Evolutionary conservation across 2,797 vertebrate genomes (phyloP), one percentile per base, ranked within the genome.

Genomic region (Simalia tracyae): DNA sequence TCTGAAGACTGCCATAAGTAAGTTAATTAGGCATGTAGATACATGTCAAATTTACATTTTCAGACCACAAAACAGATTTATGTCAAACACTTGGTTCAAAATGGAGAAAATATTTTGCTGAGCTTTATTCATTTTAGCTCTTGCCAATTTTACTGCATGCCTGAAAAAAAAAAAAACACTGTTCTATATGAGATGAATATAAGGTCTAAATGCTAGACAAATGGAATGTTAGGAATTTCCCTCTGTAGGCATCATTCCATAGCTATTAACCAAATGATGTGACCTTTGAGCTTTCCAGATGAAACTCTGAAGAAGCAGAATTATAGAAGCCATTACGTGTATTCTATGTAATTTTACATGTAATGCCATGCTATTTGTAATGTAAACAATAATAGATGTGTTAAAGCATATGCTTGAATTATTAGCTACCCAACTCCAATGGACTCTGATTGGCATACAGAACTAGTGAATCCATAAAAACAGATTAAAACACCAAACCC

Each of bases 171-270:
- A 0, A 28, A 91, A 94, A 3, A 0, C 89, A 94, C 93, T 94
- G 92, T 88, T 92, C 94, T 93, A 81, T 0, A 1, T 86, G 94
- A 95, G 93, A 36, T 81, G 76, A 81, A 0, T 90, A 93, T 92
- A 95, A 97, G 96, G 95, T 95, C 97, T 97, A 96, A 96, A 96
- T 97, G 97, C 97, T 96, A 97, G 97, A 97, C 96, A 95, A 96
- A 96, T 96, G 97, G 98, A 98, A 98, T 98, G 97, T 89, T 86
- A 97, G 95, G 98, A 98, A 98, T 98, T 97, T 94, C 97, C 93
- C 94, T 94, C 94, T 89, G 92, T 94, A 94, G 94, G 95, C 96
- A 97, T 96, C 97, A 97, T 96, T 95, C 96, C 95, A 96, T 94
- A 94, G 97, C 96, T 93, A 96, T 95, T 97, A 97, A 96, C 94